phyloP scores from a whole-genome alignment of 2,797 vertebrate species.

The Coranthus polyacanthus region DNA sequence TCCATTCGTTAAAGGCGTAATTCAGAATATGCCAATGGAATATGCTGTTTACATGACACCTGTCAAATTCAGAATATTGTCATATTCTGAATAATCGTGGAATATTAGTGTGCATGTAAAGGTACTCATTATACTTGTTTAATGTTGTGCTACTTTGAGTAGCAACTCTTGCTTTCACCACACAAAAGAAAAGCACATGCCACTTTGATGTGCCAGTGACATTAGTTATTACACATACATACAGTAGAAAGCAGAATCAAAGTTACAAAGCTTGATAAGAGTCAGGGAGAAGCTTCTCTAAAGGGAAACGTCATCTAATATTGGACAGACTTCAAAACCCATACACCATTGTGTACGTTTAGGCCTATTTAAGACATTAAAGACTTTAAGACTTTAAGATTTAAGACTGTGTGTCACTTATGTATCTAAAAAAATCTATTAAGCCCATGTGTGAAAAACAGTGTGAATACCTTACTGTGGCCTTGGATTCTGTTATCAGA shows the following conservation, averaged over 20 bases:
- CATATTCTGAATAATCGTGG: no score
- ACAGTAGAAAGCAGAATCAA: not conserved
- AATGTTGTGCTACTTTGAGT: constrained; percentile 23
- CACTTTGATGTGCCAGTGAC: constrained; percentile 24
- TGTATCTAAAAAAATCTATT: not conserved
- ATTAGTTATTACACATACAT: constrained; percentile 13
- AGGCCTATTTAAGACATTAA: no score
- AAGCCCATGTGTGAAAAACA: not conserved
- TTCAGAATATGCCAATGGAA: no score
- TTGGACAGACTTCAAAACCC: not conserved
- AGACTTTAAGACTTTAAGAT: no score
- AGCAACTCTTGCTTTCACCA: not conserved
- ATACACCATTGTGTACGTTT: not conserved
- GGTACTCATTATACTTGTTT: constrained; percentile 24
- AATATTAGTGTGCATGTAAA: no score
- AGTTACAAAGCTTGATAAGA: not conserved
- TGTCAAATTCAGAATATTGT: no score
- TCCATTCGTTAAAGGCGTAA: no score
- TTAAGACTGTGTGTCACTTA: not conserved
- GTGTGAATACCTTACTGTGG: not conserved
- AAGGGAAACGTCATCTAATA: not conserved
- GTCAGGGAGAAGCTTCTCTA: not conserved
- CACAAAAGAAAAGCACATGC: not conserved
- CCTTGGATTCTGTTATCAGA: constrained; percentile 11
- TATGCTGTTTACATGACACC: no score